Evolutionary conservation across 1,140 invertebrate genomes (phyloP).

Genomic region (Drosophila micromelanica): DNA sequence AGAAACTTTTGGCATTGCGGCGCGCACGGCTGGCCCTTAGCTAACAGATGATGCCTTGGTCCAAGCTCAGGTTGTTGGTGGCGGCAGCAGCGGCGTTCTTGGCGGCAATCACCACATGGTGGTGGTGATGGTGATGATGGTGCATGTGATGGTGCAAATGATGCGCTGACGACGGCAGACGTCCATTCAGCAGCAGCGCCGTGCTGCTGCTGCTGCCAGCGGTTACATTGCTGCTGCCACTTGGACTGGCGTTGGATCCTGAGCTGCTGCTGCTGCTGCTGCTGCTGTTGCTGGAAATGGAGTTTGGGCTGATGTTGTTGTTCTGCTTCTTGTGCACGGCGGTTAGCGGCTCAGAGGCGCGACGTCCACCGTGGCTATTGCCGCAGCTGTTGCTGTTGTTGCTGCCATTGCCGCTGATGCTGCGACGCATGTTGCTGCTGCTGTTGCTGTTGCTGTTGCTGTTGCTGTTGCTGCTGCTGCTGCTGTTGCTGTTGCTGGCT

Average conservation of each 20-base stretch:
- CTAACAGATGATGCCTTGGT: constrained; percentile 84
- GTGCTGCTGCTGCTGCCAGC: constrained; percentile 26
- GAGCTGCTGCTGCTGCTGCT: constrained; percentile 30
- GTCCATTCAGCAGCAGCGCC: constrained; percentile 35
- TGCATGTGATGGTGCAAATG: constrained; percentile 70
- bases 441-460: background rate
- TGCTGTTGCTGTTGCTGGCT: constrained; percentile 8
- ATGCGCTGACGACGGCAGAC: constrained; percentile 47
- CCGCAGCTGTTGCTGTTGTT: constrained; percentile 67
- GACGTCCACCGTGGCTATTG: constrained; percentile 78
- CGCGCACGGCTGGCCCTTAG: constrained; percentile 83
- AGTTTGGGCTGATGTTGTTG: constrained; percentile 23
- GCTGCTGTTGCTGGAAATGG: constrained; percentile 36
- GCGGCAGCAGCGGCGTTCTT: constrained; percentile 69
- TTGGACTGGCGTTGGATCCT: constrained; percentile 20
- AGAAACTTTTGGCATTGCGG: constrained; percentile 84
- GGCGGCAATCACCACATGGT: constrained; percentile 70
- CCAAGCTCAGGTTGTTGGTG: constrained; percentile 78
- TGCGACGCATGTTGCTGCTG: constrained; percentile 40
- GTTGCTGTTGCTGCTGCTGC: constrained; percentile 47
- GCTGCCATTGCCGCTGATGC: constrained; percentile 21
- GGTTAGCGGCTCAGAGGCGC: constrained; percentile 66
- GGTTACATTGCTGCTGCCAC: constrained; percentile 17
- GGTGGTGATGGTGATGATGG: constrained; percentile 73
- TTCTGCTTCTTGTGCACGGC: constrained; percentile 72